These are phyloP conservation scores for Apis mellifera DNA, from an alignment of 1,140 invertebrate genomes.

Conservation along the genomic window DNA sequence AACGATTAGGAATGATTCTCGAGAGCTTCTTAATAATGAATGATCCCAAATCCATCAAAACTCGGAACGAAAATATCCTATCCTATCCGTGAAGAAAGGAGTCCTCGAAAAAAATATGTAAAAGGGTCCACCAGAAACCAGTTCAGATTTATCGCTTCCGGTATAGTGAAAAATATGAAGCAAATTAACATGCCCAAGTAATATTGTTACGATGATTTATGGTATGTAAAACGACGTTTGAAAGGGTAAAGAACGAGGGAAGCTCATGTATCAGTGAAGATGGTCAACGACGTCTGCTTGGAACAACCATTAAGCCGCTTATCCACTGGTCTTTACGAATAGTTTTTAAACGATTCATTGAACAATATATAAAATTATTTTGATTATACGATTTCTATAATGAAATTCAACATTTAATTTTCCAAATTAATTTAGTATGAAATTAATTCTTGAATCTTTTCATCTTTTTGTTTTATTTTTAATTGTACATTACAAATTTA, in stretches of 20 bases:
- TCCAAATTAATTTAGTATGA: too few species aligned
- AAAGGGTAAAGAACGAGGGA: background rate
- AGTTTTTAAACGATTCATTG: background rate
- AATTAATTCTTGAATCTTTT: too few species aligned
- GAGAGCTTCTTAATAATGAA: background rate
- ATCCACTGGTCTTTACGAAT: background rate
- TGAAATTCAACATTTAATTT: too few species aligned
- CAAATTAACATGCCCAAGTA: background rate
- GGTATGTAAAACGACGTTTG: background rate
- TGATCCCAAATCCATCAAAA: background rate
- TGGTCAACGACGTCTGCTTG: constrained; percentile 49
- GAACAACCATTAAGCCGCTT: constrained; percentile 46
- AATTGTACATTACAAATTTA: too few species aligned
- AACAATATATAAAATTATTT: too few species aligned
- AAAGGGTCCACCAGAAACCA: background rate
- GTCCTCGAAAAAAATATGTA: background rate
- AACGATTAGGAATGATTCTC: background rate
- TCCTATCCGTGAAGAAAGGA: too few species aligned
- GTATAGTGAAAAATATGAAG: background rate
- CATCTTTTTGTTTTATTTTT: too few species aligned
- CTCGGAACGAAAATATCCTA: background rate
- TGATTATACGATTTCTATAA: too few species aligned
- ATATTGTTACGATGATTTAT: constrained; percentile 21
- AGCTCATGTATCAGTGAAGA: constrained; percentile 2
- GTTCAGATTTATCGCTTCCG: constrained; percentile 20